Evolutionary conservation across 2,888 invertebrate species (phyloP).

Genomic region (Saturnia pavonia): DNA sequence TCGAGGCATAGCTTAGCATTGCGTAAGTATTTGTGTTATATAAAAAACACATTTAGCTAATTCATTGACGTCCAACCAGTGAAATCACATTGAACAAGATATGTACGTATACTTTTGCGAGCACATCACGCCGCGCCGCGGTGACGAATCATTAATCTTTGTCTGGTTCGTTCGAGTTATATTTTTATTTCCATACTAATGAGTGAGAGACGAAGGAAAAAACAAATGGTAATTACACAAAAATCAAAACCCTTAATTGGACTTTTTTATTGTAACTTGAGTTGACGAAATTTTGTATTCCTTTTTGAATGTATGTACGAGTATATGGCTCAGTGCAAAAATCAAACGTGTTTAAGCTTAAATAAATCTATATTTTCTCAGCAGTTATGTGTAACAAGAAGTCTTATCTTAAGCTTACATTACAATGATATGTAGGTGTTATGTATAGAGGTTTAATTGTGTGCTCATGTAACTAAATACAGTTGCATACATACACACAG

Average conservation of each 20-base stretch:
- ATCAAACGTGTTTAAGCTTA: no score
- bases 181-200: neutral
- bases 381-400: no score
- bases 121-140: neutral
- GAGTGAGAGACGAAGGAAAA: neutral
- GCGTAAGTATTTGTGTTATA: neutral
- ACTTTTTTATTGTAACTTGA: neutral
- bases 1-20: neutral
- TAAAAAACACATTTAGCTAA: neutral
- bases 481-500: no score
- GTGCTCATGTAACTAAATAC: no score
- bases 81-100: neutral
- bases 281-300: neutral
- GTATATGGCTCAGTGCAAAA: no score
- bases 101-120: neutral
- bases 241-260: neutral
- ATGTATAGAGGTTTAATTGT: no score
- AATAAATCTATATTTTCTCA: no score
- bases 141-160: neutral
- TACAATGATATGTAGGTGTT: no score
- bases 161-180: neutral
- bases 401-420: no score
- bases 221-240: neutral
- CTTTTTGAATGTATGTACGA: neutral
- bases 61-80: neutral